Base-by-base conservation (phyloP, 2,888 invertebrate species). In the Agrochola macilenta region DNA sequence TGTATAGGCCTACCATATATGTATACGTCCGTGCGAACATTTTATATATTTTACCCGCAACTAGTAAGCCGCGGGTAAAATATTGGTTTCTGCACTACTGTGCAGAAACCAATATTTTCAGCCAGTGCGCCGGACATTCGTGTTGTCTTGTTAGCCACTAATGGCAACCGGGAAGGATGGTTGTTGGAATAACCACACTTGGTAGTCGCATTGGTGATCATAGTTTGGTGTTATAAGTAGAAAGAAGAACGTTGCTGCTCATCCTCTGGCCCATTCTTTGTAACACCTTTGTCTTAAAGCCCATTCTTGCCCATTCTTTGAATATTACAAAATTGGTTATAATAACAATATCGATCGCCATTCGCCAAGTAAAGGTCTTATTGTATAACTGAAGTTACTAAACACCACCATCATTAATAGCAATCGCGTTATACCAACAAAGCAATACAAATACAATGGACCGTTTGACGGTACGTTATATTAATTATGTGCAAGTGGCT, bases 401-500 rank as follows among this genome's bases (percentile, higher is more conserved):
- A 83, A 70, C 74, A 54, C 58, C 65, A n/a, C n/a, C n/a, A n/a
- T n/a, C n/a, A 74, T 82, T 66, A 74, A 79, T 78, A 83, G 74
- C 79, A 79, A 79, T 74, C 69, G 71, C 61, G 71, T 57, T 72
- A 46, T 72, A 58, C 54, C 57, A 69, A 76, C 69, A 84, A 70
- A 84, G 76, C 76, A 69, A 83, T 63, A 73, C 80, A 72, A 83
- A 83, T 73, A 76, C 76, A 80, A 80, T 61, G 54, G 58, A 73
- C 26, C 63, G 73, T 70, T 83, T 70, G 64, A 58, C 61, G 71
- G 61, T 58, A 76, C 64, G 73, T 76, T 80, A 68, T 73, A 84
- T 80, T 73, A 76, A 83, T 83, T 70, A 83, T 76, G 64, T 84
- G 82, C 72, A 73, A 84, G 76, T 76, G 65, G 26, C n/a, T 39